Evolutionary conservation across 30 jellyfish, hydroid and myxozoan species (phyloP).

Genomic region (Euphysa ruthae): DNA sequence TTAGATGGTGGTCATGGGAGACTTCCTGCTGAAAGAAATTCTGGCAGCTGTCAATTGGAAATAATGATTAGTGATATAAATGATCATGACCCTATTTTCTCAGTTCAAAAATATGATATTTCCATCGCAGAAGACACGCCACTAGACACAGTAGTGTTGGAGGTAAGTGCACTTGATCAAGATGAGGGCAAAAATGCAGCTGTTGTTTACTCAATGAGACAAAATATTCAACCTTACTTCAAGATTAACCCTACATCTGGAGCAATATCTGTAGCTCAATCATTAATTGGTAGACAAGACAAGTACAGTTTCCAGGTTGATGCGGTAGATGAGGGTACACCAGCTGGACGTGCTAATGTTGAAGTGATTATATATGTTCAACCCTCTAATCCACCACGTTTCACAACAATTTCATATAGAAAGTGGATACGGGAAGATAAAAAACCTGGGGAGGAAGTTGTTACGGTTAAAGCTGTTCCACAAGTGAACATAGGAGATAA

Average conservation of each 20-base stretch:
- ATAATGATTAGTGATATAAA: conserved; percentile 58
- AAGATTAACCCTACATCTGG: conserved; percentile 62
- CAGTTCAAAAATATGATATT: conserved; percentile 67
- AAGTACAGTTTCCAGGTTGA: conserved; percentile 53
- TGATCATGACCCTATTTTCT: conserved; percentile 76
- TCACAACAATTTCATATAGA: conserved; percentile 32
- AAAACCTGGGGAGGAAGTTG: conserved; percentile 57
- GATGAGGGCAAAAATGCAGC: conserved; percentile 82
- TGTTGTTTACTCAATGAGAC: conserved; percentile 47
- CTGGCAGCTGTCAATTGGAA: conserved; percentile 92
- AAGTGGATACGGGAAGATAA: conserved; percentile 33
- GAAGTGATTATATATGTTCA: conserved; percentile 58
- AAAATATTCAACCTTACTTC: conserved; percentile 26
- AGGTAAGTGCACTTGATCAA: conserved; percentile 75
- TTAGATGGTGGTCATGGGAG: conserved; percentile 93
- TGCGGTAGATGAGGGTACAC: conserved; percentile 63
- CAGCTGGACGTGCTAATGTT: conserved; percentile 18
- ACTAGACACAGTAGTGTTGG: conserved; percentile 54
- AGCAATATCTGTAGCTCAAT: conserved; percentile 38
- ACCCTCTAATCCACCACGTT: conserved; percentile 64
- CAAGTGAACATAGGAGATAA: conserved; percentile 16
- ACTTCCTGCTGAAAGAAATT: conserved; percentile 76
- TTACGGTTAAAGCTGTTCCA: conserved; percentile 51
- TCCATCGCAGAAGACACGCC: conserved; percentile 63
- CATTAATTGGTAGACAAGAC: conserved; percentile 26